These are phyloP conservation scores for Orthonevra nobilis DNA, from an alignment of 2,888 invertebrate genomes.

Conservation along the genomic window DNA sequence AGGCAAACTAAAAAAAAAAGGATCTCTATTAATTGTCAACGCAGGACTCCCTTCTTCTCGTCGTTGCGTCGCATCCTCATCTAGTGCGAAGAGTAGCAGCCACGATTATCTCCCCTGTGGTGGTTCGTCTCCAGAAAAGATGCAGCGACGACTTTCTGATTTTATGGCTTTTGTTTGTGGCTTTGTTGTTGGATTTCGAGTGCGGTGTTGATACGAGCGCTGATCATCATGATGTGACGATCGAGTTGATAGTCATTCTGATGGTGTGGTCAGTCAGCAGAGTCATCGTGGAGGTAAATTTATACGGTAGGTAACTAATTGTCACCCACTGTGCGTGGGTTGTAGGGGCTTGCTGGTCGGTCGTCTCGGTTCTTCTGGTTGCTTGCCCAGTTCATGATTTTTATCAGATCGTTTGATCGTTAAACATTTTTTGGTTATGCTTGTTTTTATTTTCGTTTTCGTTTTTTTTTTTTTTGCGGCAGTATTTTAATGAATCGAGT, in stretches of 20 bases:
- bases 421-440: too few species aligned
- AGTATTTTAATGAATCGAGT: slow-evolving; percentile 24
- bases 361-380: neutral
- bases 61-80: neutral
- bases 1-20: slow-evolving; percentile 62
- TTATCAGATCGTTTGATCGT: slow-evolving; percentile 5
- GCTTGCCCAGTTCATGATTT: neutral
- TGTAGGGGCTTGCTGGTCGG: slow-evolving; percentile 47
- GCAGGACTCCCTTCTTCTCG: slow-evolving; percentile 17
- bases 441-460: neutral
- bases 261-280: slow-evolving; percentile 50
- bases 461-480: too few species aligned
- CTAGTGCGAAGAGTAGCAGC: neutral
- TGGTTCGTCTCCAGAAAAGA: slow-evolving; percentile 10
- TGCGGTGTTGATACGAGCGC: slow-evolving; percentile 34
- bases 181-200: slow-evolving; percentile 49
- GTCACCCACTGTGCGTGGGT: slow-evolving; percentile 73
- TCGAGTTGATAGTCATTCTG: slow-evolving; percentile 65
- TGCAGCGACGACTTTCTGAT: too few species aligned
- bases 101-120: too few species aligned
- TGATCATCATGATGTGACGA: slow-evolving; percentile 54
- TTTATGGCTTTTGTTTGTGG: slow-evolving; percentile 71
- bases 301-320: slow-evolving; percentile 70
- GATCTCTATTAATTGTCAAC: slow-evolving; percentile 71
- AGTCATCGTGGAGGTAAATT: slow-evolving; percentile 24